Evolutionary conservation across 2,888 invertebrate species (phyloP).

Genomic region (Drosophila vallismaia): DNA sequence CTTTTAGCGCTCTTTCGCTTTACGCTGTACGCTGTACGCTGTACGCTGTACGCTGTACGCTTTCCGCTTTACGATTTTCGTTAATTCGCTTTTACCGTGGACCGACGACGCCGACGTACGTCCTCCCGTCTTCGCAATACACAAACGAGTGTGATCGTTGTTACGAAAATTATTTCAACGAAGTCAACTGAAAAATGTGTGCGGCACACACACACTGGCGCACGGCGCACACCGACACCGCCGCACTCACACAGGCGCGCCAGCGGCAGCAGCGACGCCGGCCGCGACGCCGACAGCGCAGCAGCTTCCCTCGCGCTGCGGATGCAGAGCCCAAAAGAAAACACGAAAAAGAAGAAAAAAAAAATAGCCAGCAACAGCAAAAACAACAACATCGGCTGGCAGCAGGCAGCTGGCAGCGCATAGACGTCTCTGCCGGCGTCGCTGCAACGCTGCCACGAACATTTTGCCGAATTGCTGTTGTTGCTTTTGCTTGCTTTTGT

Average conservation of each 20-base stretch:
- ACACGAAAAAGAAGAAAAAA: slow-evolving; percentile 61
- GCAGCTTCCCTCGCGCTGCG: slow-evolving; percentile 51
- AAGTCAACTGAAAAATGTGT: slow-evolving; percentile 78
- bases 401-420: not conserved
- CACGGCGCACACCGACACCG: not conserved
- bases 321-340: slow-evolving; percentile 46
- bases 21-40: no score
- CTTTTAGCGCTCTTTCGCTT: slow-evolving; percentile 24
- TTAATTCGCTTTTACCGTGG: slow-evolving; percentile 24
- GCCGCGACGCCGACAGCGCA: slow-evolving; percentile 57
- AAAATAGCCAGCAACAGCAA: slow-evolving; percentile 30
- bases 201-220: slow-evolving; percentile 42
- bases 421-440: slow-evolving; percentile 42
- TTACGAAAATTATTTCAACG: slow-evolving; percentile 80
- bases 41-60: no score
- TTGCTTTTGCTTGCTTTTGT: slow-evolving; percentile 32
- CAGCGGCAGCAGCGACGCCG: slow-evolving; percentile 34
- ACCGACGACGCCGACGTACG: slow-evolving; percentile 33
- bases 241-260: slow-evolving; percentile 22
- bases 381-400: not conserved
- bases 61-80: slow-evolving; percentile 40
- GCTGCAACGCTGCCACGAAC: slow-evolving; percentile 56
- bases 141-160: slow-evolving; percentile 84
- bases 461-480: slow-evolving; percentile 67
- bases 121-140: slow-evolving; percentile 82